phyloP scores from a whole-genome alignment of 2,888 invertebrate genomes.

The Tiphia femorata region DNA sequence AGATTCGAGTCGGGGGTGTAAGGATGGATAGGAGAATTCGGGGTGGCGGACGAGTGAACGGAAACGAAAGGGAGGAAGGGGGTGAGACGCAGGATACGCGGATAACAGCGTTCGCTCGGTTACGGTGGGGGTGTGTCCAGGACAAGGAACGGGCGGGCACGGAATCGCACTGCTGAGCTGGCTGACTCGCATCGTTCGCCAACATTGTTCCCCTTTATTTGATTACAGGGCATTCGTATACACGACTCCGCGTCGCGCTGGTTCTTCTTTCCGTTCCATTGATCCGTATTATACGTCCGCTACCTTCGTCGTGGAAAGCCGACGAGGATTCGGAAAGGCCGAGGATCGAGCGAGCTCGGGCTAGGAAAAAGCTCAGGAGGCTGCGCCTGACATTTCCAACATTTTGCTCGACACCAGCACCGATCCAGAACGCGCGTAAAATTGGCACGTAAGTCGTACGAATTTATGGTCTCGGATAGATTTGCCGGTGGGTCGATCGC shows the following conservation, averaged over 20 bases:
- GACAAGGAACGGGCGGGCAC: constrained; percentile 69
- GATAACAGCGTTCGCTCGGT: constrained; percentile 56
- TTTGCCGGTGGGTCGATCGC: too few species aligned
- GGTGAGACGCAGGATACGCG: constrained; percentile 15
- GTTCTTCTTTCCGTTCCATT: constrained; percentile 55
- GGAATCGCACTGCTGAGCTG: constrained; percentile 66
- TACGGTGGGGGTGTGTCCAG: constrained; percentile 68
- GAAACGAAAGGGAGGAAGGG: neutral
- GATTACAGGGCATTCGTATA: constrained; percentile 68
- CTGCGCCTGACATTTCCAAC: too few species aligned
- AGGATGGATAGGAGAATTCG: neutral
- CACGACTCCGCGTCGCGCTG: constrained; percentile 57
- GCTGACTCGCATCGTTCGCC: constrained; percentile 63
- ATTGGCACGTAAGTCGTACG: too few species aligned
- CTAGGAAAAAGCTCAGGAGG: too few species aligned
- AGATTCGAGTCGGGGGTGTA: too few species aligned
- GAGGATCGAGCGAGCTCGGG: neutral
- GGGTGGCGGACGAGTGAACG: neutral
- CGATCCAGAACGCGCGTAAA: too few species aligned
- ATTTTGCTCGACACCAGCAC: too few species aligned
- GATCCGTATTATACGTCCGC: constrained; percentile 38
- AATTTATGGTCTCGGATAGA: too few species aligned
- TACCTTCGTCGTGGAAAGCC: too few species aligned
- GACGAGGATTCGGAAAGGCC: neutral
- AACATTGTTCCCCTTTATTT: constrained; percentile 68